phyloP scores from a whole-genome alignment of 2,797 vertebrate species.

The Mus minutoides region DNA sequence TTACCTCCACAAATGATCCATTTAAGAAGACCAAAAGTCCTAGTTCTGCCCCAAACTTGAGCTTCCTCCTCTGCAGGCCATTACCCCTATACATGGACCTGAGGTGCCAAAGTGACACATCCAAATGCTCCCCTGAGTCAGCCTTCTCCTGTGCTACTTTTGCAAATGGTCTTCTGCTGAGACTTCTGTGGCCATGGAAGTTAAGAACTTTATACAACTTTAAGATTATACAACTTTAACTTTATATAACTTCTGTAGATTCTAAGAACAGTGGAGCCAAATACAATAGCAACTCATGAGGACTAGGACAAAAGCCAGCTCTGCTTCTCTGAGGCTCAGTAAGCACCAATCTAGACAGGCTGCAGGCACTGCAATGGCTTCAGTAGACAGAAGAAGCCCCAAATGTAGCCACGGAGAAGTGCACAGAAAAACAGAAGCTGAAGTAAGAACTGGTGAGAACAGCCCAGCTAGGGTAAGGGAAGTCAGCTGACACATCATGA shows the following conservation, averaged over 20 bases:
- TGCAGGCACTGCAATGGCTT: background rate
- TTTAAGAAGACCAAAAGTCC: background rate
- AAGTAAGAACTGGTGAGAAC: background rate
- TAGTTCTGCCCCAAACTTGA: background rate
- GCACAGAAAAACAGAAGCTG: background rate
- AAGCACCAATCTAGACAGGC: background rate
- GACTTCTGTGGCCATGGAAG: background rate
- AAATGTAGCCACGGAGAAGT: background rate
- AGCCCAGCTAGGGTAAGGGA: background rate
- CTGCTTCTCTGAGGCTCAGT: background rate
- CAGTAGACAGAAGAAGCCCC: background rate
- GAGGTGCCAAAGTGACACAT: background rate
- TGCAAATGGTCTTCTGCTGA: background rate
- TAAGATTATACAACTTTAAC: background rate
- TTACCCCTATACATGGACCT: background rate
- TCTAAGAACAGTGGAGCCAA: background rate
- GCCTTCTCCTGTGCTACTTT: background rate
- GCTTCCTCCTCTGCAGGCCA: background rate
- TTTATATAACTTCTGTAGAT: background rate
- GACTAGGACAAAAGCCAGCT: background rate
- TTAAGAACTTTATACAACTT: background rate
- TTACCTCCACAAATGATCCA: background rate
- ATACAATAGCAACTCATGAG: background rate
- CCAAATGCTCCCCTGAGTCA: background rate
- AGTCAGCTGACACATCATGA: background rate